Conservation (phyloP, 2,888 invertebrate species). For the Abrostola tripartita region DNA sequence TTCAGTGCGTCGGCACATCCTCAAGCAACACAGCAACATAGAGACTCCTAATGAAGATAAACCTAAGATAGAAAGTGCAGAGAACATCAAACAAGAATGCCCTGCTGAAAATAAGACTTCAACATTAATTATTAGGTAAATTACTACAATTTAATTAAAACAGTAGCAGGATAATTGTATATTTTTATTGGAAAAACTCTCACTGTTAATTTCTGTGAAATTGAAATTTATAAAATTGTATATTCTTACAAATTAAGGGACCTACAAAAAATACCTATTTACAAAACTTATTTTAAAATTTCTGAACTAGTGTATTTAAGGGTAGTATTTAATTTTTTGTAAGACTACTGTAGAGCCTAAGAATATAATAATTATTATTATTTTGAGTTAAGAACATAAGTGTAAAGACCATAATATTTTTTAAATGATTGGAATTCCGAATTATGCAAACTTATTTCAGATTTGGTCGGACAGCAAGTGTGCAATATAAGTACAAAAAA, state of each 20-base stretch:
- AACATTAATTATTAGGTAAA: slow-evolving; percentile 22
- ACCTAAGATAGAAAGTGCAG: slow-evolving; percentile 1
- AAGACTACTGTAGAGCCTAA: too few species aligned
- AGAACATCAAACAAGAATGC: slow-evolving; percentile 31
- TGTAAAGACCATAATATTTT: too few species aligned
- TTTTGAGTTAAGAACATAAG: too few species aligned
- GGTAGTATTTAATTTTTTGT: too few species aligned
- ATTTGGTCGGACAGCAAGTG: slow-evolving; percentile 7
- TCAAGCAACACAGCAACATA: slow-evolving; percentile 16
- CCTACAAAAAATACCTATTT: too few species aligned
- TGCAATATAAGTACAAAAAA: slow-evolving; percentile 30
- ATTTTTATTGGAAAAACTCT: not conserved
- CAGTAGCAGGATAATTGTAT: not conserved
- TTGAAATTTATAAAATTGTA: too few species aligned
- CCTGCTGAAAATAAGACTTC: slow-evolving; percentile 14
- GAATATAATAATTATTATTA: too few species aligned
- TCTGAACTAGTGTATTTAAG: too few species aligned
- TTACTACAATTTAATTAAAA: slow-evolving; percentile 18
- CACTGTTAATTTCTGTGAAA: too few species aligned
- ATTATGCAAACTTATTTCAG: not conserved
- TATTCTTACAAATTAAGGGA: too few species aligned
- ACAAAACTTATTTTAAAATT: too few species aligned
- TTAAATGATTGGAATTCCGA: too few species aligned
- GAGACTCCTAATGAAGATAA: not conserved
- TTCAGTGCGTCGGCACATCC: slow-evolving; percentile 37